Conservation (phyloP, 35 echinoderm and acorn worm species). For the Chiridota heheva region DNA sequence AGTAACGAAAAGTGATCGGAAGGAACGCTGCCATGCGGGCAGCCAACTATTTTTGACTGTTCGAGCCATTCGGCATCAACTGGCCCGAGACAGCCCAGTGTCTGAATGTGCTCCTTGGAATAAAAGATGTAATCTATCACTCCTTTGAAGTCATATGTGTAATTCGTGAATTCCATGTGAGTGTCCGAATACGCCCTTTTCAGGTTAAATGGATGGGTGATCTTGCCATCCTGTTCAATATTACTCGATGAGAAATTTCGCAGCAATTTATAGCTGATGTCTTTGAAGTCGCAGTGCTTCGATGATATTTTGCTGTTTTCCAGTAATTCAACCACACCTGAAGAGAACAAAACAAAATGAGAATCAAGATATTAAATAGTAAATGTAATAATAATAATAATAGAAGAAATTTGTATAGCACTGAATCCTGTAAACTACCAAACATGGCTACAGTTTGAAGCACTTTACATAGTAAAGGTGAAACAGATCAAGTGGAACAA, state of each 20-base stretch:
- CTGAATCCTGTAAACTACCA: too few species aligned
- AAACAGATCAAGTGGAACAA: too few species aligned
- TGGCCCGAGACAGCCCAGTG: conserved; percentile 72
- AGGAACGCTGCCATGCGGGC: conserved; percentile 76
- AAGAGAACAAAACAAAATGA: background rate
- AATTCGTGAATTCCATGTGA: conserved; percentile 86
- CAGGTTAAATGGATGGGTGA: conserved; percentile 81
- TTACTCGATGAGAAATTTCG: conserved; percentile 78
- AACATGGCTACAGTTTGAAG: too few species aligned
- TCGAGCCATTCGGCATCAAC: conserved; percentile 84
- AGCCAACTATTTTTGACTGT: conserved; percentile 77
- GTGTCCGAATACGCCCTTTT: conserved; percentile 74
- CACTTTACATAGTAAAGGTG: too few species aligned
- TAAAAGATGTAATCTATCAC: conserved; percentile 95
- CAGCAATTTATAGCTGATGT: conserved; percentile 90
- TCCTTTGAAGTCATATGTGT: conserved; percentile 95
- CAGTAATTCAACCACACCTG: conserved; percentile 93
- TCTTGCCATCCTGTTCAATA: conserved; percentile 73
- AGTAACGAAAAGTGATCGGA: conserved; percentile 96
- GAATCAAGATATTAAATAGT: background rate
- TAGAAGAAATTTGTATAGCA: background rate
- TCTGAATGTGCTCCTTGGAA: conserved; percentile 64
- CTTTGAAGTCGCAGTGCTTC: conserved; percentile 93
- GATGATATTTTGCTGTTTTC: conserved; percentile 73
- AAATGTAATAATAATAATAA: too few species aligned